Base-by-base conservation (phyloP, 2,797 vertebrate genomes). In the Denticeps clupeoides region DNA sequence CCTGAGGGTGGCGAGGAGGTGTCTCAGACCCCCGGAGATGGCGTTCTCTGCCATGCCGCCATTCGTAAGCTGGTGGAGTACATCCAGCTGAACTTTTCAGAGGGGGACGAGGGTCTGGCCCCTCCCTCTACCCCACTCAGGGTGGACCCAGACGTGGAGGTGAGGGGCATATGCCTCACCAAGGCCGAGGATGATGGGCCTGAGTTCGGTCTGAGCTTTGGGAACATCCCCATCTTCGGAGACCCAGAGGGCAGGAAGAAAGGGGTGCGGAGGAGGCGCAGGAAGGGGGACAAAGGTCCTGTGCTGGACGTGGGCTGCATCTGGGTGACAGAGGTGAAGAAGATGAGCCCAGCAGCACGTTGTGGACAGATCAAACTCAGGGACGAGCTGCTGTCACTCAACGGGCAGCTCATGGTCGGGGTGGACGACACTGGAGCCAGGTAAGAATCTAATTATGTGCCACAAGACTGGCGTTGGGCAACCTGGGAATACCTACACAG, bases 291-390 rank as follows among this genome's bases (percentile, higher is more conserved):
- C 56, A 87, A 80, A 57, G 87, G 87, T 1, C 90, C 91, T 0
- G 78, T 98, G 37, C 70, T 96, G 3, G 91, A 97, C 0, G 90
- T 97, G 0, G 93, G 93, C 42, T 93, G 89, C 65, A 93, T 98
- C 71, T 98, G 93, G 93, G 90, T 98, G 60, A 98, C 91, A 0
- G 93, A 97, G 63, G 79, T 98, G 65, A 87, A 83, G 75, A 97
- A 92, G 75, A 88, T 72, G 69, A 97, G 93, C 68, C 87, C 91
- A 0, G 90, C 91, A 0, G 86, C 89, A 1, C 74, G 68, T 53
- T 93, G 88, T 0, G 88, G 88, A 8, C 83, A 80, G 41, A 89
- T 97, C 54, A 89, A 86, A 23, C 82, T 98, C 27, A 82, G 91
- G 9, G 93, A 97, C 0, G 93, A 98, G 61, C 71, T 98, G 58